A percentile compares a stretch with the other conserved stretches of the same genome.
Evolutionary conservation across 2,113 vertebrate species (phyloP).

Genomic region (Eretmochelys imbricata): DNA sequence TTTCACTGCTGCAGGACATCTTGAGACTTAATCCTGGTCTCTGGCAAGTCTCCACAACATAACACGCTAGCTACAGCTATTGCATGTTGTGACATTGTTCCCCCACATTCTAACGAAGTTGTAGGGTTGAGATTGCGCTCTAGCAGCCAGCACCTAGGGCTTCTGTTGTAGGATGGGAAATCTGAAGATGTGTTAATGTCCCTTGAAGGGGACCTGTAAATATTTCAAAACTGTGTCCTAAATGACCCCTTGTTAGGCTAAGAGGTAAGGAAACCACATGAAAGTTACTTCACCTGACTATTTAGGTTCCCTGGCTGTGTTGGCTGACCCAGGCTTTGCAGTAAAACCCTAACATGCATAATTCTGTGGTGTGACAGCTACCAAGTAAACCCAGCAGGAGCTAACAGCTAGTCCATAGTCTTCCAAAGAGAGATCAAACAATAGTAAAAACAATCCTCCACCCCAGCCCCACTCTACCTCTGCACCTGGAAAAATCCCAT

Average conservation of each 20-base stretch:
- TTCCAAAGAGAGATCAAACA: accelerated
- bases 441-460: background rate
- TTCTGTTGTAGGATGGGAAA: background rate
- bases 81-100: background rate
- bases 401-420: background rate
- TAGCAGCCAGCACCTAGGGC: background rate
- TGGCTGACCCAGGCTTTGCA: background rate
- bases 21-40: background rate
- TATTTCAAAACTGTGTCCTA: background rate
- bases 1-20: background rate
- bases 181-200: background rate
- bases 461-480: too few relatives aligned
- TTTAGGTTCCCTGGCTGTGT: background rate
- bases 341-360: background rate
- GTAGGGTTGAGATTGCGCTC: background rate
- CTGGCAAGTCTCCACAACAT: background rate
- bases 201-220: background rate
- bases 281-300: background rate
- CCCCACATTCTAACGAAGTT: background rate
- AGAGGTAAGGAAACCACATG: background rate
- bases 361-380: background rate
- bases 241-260: background rate
- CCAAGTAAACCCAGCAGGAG: background rate
- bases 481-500: too few relatives aligned
- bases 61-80: background rate